Conservation (phyloP, 2,113 vertebrate species). For the Abramis brama region DNA sequence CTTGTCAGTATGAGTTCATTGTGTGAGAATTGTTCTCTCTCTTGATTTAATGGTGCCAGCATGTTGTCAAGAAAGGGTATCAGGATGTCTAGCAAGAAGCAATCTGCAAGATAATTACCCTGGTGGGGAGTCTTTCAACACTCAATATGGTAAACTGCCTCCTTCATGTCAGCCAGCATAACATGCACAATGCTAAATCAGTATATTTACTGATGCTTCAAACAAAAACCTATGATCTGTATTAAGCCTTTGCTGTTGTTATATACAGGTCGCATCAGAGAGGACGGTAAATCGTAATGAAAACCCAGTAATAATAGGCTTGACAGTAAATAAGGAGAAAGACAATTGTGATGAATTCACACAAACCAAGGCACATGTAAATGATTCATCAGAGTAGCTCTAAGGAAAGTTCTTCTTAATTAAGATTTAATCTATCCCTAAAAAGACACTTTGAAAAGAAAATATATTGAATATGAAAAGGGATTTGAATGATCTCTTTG, state of each 20-base stretch:
- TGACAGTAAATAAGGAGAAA: too few species aligned
- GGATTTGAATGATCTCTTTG: neutral
- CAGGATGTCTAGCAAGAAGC: constrained; percentile 43
- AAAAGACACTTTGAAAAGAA: neutral
- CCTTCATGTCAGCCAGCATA: neutral
- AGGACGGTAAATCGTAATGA: neutral
- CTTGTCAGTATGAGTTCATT: constrained; percentile 37
- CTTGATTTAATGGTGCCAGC: constrained; percentile 50
- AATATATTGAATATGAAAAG: constrained; percentile 4
- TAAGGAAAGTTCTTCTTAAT: neutral
- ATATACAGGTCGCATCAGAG: neutral
- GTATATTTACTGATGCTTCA: constrained; percentile 20
- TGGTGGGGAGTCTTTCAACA: constrained; percentile 42
- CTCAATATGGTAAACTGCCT: constrained; percentile 47
- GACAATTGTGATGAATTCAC: neutral
- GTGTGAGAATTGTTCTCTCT: constrained; percentile 39
- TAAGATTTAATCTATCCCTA: neutral
- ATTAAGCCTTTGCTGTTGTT: neutral
- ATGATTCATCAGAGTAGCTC: neutral
- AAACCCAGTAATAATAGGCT: neutral
- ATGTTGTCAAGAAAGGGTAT: constrained; percentile 37
- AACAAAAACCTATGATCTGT: constrained; percentile 14
- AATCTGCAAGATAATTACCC: constrained; percentile 58
- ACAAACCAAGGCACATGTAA: neutral
- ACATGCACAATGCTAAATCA: constrained; percentile 23